These are phyloP conservation scores for Spea hammondii DNA, from an alignment of 2,797 vertebrate species.

Conservation along the genomic window DNA sequence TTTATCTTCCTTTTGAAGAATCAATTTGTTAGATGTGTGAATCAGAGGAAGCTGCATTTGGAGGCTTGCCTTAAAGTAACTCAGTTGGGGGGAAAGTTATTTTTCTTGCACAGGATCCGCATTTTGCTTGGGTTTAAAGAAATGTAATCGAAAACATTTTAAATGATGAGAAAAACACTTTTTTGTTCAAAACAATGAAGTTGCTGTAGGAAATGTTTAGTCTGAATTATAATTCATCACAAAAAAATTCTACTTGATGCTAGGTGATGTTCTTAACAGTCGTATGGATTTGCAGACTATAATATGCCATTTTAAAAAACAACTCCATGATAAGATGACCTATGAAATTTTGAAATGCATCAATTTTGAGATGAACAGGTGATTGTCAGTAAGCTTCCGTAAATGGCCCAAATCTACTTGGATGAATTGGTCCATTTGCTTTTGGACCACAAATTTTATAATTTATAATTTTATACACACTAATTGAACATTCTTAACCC, in stretches of 20 bases:
- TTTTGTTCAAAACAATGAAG: constrained; percentile 22
- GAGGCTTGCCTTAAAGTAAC: constrained; percentile 37
- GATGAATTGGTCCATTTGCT: too few relatives aligned
- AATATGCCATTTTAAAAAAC: background rate
- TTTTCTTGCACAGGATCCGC: constrained; percentile 23
- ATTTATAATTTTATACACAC: too few relatives aligned
- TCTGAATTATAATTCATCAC: constrained; percentile 11
- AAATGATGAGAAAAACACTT: constrained; percentile 19
- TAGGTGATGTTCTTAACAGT: background rate
- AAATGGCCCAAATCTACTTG: too few relatives aligned
- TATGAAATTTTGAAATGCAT: too few relatives aligned
- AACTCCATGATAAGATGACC: background rate
- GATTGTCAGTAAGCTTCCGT: too few relatives aligned
- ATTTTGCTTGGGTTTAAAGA: constrained; percentile 17
- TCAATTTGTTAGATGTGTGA: constrained; percentile 44
- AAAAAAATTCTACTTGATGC: background rate
- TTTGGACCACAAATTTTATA: too few relatives aligned
- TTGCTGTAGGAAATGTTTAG: constrained; percentile 17
- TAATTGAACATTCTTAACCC: too few relatives aligned
- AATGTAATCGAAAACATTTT: constrained; percentile 10
- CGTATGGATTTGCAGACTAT: background rate
- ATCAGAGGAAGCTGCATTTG: constrained; percentile 31
- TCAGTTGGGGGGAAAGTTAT: constrained; percentile 38
- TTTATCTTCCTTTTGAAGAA: constrained; percentile 46
- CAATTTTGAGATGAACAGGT: too few relatives aligned